Conservation (phyloP, 1,140 invertebrate species). For the Zophobas morio region DNA sequence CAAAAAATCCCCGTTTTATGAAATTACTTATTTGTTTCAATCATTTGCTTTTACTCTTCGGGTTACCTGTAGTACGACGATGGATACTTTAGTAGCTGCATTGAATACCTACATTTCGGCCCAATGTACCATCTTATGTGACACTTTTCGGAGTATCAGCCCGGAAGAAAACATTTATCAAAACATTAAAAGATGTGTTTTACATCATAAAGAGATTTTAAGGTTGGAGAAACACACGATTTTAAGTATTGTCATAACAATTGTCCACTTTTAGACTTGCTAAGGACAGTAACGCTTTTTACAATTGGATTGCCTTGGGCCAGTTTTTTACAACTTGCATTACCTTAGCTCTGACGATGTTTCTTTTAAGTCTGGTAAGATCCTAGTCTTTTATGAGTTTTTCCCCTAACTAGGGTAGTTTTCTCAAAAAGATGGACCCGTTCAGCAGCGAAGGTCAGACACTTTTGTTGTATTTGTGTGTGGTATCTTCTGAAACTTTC, state of each 20-base stretch:
- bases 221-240: not conserved
- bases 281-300: not conserved
- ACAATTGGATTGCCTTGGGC: not conserved
- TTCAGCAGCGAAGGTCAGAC: slow-evolving; percentile 4
- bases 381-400: not conserved
- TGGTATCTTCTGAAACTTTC: not conserved
- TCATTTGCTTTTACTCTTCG: not conserved
- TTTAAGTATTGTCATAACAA: not conserved
- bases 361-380: slow-evolving; percentile 13
- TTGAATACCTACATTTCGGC: not conserved
- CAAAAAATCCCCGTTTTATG: not conserved
- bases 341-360: not conserved
- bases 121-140: not conserved
- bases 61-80: not conserved
- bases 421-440: not conserved
- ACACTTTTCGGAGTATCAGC: not conserved
- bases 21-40: not conserved
- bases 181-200: not conserved
- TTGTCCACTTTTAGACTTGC: slow-evolving; percentile 7
- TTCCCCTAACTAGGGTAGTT: not conserved
- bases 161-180: not conserved
- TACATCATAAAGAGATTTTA: not conserved
- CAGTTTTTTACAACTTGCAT: slow-evolving; percentile 3
- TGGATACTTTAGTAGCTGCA: not conserved
- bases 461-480: slow-evolving; percentile 2